Evolutionary conservation across 2,797 vertebrate species (phyloP).

Genomic region (Pteropus rufus): DNA sequence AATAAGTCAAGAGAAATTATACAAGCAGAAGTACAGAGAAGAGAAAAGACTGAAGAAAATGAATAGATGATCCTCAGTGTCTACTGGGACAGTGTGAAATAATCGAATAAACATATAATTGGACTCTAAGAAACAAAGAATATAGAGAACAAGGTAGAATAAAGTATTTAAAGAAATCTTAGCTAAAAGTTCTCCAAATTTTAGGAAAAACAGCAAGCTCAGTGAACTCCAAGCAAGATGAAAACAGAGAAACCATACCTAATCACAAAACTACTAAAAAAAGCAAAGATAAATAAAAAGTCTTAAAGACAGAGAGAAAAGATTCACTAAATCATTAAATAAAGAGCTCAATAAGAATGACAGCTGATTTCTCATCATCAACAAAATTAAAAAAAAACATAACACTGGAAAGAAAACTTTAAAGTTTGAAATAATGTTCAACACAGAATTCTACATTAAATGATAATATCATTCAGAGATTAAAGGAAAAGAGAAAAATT

Average conservation of each 20-base stretch:
- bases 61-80: not conserved
- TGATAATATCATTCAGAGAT: not conserved
- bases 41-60: not conserved
- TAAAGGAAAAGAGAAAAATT: slow-evolving; percentile 11
- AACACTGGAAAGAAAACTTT: not conserved
- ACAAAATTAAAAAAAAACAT: not conserved
- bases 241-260: not conserved
- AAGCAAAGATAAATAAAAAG: not conserved
- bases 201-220: not conserved
- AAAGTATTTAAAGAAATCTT: not conserved
- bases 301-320: not conserved
- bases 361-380: not conserved
- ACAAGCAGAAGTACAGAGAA: not conserved
- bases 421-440: not conserved
- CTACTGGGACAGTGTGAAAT: not conserved
- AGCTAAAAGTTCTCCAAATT: not conserved
- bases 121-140: not conserved
- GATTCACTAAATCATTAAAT: not conserved
- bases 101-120: not conserved
- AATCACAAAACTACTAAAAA: not conserved
- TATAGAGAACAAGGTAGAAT: not conserved
- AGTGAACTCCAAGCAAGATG: not conserved
- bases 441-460: not conserved
- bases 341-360: not conserved
- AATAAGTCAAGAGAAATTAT: not conserved